These are phyloP conservation scores for Formicarius rufipectus DNA, from an alignment of 2,113 vertebrate species.

Conservation along the genomic window DNA sequence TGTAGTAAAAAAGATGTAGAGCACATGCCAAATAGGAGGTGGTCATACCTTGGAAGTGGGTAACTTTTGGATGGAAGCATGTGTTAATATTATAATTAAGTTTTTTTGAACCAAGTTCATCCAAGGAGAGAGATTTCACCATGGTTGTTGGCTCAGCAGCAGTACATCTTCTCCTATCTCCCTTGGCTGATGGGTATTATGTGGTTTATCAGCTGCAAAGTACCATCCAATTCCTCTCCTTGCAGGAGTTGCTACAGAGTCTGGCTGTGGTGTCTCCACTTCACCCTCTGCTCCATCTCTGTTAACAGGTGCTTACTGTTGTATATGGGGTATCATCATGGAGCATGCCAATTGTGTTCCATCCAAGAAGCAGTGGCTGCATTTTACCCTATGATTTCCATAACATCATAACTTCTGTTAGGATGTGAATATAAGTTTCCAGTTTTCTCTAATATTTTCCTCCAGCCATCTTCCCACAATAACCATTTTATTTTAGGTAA, in stretches of 20 bases:
- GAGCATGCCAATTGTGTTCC: background rate
- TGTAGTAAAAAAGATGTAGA: background rate
- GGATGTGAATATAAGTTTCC: background rate
- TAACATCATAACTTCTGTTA: background rate
- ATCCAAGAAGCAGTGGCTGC: background rate
- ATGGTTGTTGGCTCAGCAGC: background rate
- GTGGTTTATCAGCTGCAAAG: background rate
- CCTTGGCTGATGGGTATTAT: background rate
- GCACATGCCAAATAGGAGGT: too few species aligned
- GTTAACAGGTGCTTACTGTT: background rate
- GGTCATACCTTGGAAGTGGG: background rate
- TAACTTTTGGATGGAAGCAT: background rate
- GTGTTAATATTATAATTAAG: background rate
- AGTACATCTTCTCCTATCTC: background rate
- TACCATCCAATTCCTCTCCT: background rate
- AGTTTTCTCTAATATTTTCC: background rate
- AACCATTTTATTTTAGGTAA: background rate
- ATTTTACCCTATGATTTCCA: background rate
- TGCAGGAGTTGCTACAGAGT: background rate
- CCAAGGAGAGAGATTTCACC: background rate
- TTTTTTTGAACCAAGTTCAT: background rate
- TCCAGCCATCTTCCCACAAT: background rate
- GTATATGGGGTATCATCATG: background rate
- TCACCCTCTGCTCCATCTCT: background rate
- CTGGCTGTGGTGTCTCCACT: background rate